Evolutionary conservation across 2,888 invertebrate genomes (phyloP), one percentile per base, ranked within the genome.

Genomic region (Ptychoptera albimana): DNA sequence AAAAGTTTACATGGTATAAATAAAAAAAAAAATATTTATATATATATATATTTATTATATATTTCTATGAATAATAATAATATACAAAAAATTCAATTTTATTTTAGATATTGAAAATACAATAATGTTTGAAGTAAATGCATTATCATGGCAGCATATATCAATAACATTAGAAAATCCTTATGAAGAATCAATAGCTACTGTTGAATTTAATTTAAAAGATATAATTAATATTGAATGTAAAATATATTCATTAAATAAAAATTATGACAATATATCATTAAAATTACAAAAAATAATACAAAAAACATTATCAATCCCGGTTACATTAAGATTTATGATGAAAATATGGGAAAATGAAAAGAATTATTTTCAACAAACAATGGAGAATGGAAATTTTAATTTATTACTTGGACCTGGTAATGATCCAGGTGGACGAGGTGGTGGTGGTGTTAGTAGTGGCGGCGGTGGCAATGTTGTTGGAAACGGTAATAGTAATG

Each of bases 121-220:
- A 11, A 74, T 84, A n/a, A 89, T 92, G 73, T 82, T 94, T 60
- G 94, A 96, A 68, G 79, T 94, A 53, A 87, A 82, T 54, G 87
- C 92, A 2, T 68, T 91, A 32, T 89, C 91, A 0, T 83, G 88
- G 72, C 84, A 85, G 49, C 87, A 88, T 62, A 77, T 96, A 50
- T 84, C 86, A 9, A 79, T 96, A 14, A 83, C 88, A 8, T 75
- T 96, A 58, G 92, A 93, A 60, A 92, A 94, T 68, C 93, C 94
- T 0, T 69, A 82, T 14, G 89, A 91, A 58, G 92, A 92, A 62
- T 83, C 86, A 48, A 82, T 94, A 78, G 87, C 91, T 1, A 92
- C 93, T 0, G 84, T 87, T 11, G 93, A 94, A 60, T 72, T 96
- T 49, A 83, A 91, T 61, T 69, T 96, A 43, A 70, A 75, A 7